A percentile compares a stretch with the other conserved stretches of the same genome.
phyloP scores from a whole-genome alignment of 1,140 invertebrate species.

The Episyrphus balteatus region DNA sequence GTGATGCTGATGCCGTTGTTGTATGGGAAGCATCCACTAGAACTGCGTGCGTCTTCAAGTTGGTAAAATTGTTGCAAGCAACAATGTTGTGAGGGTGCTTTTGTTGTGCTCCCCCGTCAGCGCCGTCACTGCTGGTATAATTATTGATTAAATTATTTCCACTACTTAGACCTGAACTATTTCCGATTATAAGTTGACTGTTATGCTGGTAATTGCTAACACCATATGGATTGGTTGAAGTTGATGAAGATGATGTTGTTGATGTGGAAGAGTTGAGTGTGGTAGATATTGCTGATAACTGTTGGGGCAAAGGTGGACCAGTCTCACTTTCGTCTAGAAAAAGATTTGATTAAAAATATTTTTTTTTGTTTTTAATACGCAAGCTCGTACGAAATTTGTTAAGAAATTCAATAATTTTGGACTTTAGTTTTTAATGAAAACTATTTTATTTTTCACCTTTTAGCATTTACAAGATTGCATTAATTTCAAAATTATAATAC shows the following conservation, averaged over 20 bases:
- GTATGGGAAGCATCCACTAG: constrained; percentile 10
- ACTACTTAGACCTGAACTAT: neutral
- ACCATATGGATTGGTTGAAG: neutral
- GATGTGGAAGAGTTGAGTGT: neutral
- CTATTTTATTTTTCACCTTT: no score
- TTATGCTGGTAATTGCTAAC: neutral
- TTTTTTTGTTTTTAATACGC: no score
- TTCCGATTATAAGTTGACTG: neutral
- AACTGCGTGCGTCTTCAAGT: constrained; percentile 15
- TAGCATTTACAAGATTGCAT: no score
- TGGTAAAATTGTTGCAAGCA: neutral
- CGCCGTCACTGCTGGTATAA: constrained; percentile 1
- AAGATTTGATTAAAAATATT: no score
- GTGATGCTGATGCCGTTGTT: constrained; percentile 11
- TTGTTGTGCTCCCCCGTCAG: constrained; percentile 12
- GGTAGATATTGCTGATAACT: neutral
- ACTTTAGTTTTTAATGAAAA: no score
- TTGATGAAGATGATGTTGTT: neutral
- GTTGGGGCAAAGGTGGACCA: no score
- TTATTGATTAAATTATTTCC: neutral
- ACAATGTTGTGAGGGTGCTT: constrained; percentile 2
- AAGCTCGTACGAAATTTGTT: no score
- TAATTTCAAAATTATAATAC: no score
- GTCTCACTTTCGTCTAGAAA: no score
- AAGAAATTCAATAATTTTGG: no score